Percentiles rank a stretch among this genome's conserved stretches.
These are phyloP conservation scores for Leptogaster cylindrica DNA, from an alignment of 2,888 invertebrate species.

Conservation along the genomic window DNA sequence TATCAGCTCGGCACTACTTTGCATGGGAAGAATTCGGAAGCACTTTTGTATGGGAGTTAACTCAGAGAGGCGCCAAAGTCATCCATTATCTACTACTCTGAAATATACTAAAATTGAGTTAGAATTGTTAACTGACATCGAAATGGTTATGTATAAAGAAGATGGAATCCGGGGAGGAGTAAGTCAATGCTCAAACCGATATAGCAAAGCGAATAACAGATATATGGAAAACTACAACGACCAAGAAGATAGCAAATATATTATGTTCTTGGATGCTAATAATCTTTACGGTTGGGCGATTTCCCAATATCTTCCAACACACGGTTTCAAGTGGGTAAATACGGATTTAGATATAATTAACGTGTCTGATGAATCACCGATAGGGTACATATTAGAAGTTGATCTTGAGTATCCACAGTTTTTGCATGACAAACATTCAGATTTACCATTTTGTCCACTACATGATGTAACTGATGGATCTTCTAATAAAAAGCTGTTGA, in stretches of 20 bases:
- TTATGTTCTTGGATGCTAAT: slow-evolving; percentile 46
- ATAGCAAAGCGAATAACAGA: slow-evolving; percentile 9
- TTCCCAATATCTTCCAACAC: slow-evolving; percentile 46
- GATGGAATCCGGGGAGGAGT: slow-evolving; percentile 1
- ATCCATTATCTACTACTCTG: too few relatives aligned
- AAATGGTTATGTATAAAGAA: background rate
- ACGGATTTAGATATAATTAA: slow-evolving; percentile 43
- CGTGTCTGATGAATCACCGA: slow-evolving; percentile 35
- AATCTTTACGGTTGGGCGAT: slow-evolving; percentile 45
- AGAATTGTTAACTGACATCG: background rate
- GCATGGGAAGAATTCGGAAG: too few relatives aligned
- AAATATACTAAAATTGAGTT: too few relatives aligned
- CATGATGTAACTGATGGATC: slow-evolving; percentile 44
- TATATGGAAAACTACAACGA: background rate
- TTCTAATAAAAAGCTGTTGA: slow-evolving; percentile 49
- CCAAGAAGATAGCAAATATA: background rate
- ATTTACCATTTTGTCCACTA: slow-evolving; percentile 52
- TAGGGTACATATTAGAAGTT: slow-evolving; percentile 53
- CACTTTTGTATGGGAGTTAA: too few relatives aligned
- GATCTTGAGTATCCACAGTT: slow-evolving; percentile 47
- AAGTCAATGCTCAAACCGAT: background rate
- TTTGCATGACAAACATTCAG: slow-evolving; percentile 52
- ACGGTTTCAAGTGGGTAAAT: slow-evolving; percentile 48
- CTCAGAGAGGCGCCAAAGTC: too few relatives aligned
- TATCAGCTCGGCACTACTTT: too few relatives aligned